Base-by-base conservation (phyloP, 2,797 vertebrate genomes). In the Rhinogobio ventralis region DNA sequence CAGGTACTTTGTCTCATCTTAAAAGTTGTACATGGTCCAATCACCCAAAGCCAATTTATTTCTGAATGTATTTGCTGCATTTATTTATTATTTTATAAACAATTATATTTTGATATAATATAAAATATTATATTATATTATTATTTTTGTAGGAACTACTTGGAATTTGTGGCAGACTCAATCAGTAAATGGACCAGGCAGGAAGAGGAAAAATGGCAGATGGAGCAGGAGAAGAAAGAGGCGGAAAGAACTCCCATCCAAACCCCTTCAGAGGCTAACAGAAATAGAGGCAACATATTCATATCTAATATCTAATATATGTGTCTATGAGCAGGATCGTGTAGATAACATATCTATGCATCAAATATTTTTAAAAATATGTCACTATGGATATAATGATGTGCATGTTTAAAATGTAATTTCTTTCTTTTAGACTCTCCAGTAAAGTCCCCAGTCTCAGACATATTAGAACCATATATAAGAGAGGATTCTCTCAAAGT, bases 401-500 rank as follows among this genome's bases (percentile, higher is more conserved):
- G 20, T 53, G 10, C 15, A 8, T 49, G 9, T 79, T 30, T 49
- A 20, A 78, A 33, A 42, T 23, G 20, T 3, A 51, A 14, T 60
- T 75, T 75, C 19, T 88, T 14, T 79, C 85, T 57, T 64, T 53
- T 87, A 88, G 20, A 84, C 69, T 14, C 33, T 78, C 46, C 60
- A 82, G 28, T 75, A 89, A 87, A 7, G 69, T 51, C 66, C 7
- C 9, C 76, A 9, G 69, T 82, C 0, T 84, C 87, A 7, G 82
- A 85, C 7, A 42, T 82, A 14, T 60, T 83, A 86, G 92, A 87
- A 78, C 45, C 88, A 1, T 92, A 96, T 82, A 87, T 98, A 86
- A 94, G 96, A 89, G 96, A 96, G 88, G 95, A 91, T 2, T 98
- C 98, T 69, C 94, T 99, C 36, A 99, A 99, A 95, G 98, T 99